phyloP scores from a whole-genome alignment of 2,113 vertebrate genomes.

The Hylia prasina region DNA sequence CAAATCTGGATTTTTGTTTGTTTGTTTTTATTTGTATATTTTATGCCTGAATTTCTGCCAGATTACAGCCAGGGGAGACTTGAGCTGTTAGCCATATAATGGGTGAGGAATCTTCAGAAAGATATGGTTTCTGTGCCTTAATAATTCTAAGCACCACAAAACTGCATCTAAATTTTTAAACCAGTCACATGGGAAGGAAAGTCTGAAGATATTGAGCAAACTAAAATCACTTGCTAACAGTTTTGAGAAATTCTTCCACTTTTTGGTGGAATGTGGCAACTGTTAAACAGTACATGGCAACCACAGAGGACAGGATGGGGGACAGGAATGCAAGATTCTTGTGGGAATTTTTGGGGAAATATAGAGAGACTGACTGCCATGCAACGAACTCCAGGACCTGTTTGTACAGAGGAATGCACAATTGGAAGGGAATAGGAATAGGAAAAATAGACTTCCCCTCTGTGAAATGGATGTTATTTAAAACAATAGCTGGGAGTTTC shows the following conservation, averaged over 20 bases:
- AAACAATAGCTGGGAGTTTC: conserved; percentile 41
- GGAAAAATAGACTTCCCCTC: conserved; percentile 26
- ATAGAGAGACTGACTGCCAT: not conserved
- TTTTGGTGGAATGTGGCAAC: conserved; percentile 30
- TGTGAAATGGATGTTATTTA: conserved; percentile 8
- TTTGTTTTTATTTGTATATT: not conserved
- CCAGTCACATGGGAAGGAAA: not conserved
- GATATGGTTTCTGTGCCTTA: not conserved
- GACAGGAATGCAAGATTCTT: conserved; percentile 23
- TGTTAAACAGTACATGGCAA: not conserved
- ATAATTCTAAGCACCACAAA: not conserved
- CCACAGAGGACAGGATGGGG: conserved; percentile 12
- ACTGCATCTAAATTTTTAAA: not conserved
- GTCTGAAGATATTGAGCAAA: not conserved
- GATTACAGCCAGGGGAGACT: not conserved
- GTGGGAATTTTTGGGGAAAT: not conserved
- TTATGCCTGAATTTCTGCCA: not conserved
- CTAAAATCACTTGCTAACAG: not conserved
- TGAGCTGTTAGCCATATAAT: not conserved
- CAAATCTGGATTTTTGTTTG: not conserved
- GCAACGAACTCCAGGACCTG: not conserved
- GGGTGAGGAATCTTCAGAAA: not conserved
- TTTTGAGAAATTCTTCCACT: conserved; percentile 27
- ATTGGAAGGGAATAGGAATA: not conserved
- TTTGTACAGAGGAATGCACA: conserved; percentile 5